Evolutionary conservation across 2,113 vertebrate species (phyloP).

Genomic region (Chaenocephalus aceratus): DNA sequence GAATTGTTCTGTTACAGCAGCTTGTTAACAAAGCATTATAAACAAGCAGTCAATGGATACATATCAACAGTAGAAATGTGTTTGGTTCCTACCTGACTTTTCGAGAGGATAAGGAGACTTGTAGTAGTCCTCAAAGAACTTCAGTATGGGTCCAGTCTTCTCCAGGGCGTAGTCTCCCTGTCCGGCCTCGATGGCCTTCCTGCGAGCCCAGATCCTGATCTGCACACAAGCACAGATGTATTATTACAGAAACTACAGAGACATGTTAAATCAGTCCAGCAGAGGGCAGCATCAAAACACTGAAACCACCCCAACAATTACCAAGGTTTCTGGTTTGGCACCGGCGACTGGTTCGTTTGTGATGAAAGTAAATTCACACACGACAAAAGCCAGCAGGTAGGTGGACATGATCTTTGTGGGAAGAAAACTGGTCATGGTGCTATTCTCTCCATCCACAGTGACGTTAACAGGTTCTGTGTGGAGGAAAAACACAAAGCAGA

Average conservation of each 20-base stretch:
- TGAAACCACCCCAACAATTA: constrained; percentile 53
- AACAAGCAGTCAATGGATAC: no score
- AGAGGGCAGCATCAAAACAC: constrained; percentile 54
- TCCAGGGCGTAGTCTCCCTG: constrained; percentile 85
- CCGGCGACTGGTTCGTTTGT: fast-evolving
- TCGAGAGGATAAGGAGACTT: constrained; percentile 84
- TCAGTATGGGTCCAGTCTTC: constrained; percentile 85
- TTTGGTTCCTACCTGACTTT: constrained; percentile 87
- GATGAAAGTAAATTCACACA: constrained; percentile 78
- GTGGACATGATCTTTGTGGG: constrained; percentile 91
- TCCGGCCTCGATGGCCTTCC: constrained; percentile 68
- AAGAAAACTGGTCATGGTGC: constrained; percentile 76
- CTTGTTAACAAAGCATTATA: no score
- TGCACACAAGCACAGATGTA: constrained; percentile 54
- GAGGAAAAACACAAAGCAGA: background rate
- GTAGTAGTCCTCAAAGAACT: constrained; percentile 86
- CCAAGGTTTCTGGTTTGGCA: constrained; percentile 36
- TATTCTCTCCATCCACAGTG: fast-evolving
- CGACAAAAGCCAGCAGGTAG: constrained; percentile 92
- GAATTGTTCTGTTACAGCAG: no score
- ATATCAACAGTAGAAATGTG: background rate
- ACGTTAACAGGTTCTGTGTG: constrained; percentile 55
- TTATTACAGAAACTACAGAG: background rate
- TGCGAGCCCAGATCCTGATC: constrained; percentile 94
- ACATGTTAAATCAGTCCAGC: constrained; percentile 11